phyloP scores from a whole-genome alignment of 2,888 invertebrate genomes.

The Lamproptera curius region DNA sequence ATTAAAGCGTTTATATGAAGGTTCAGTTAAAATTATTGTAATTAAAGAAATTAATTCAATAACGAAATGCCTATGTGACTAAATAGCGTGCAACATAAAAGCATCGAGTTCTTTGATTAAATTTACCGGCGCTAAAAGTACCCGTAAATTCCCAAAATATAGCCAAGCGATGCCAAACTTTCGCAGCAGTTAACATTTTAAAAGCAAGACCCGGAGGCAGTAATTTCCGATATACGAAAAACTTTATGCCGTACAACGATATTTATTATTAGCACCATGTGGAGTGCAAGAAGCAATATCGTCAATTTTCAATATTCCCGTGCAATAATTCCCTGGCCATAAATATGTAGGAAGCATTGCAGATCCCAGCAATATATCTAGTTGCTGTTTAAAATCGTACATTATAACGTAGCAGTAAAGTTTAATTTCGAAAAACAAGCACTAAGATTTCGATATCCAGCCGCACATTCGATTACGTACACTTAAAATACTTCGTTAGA shows the following conservation, averaged over 20 bases:
- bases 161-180: too few species aligned
- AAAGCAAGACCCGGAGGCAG: slow-evolving; percentile 21
- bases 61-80: not conserved
- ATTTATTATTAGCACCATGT: slow-evolving; percentile 13
- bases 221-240: slow-evolving; percentile 5
- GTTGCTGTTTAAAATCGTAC: not conserved
- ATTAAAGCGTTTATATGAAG: too few species aligned
- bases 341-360: slow-evolving; percentile 16
- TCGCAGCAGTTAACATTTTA: slow-evolving; percentile 3
- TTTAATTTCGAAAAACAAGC: not conserved
- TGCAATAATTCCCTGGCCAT: slow-evolving; percentile 17
- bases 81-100: not conserved
- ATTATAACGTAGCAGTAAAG: not conserved
- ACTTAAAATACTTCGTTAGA: slow-evolving; percentile 16
- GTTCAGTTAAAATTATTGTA: too few species aligned
- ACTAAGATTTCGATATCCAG: not conserved
- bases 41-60: too few species aligned
- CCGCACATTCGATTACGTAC: slow-evolving; percentile 8
- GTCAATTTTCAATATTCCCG: slow-evolving; percentile 16
- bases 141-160: too few species aligned
- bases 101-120: not conserved
- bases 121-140: too few species aligned
- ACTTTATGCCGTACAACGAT: slow-evolving; percentile 4
- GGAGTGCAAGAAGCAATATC: slow-evolving; percentile 17
- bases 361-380: not conserved